Base-by-base conservation (phyloP, 2,888 invertebrate species). In the Dysmachus trigonus region DNA sequence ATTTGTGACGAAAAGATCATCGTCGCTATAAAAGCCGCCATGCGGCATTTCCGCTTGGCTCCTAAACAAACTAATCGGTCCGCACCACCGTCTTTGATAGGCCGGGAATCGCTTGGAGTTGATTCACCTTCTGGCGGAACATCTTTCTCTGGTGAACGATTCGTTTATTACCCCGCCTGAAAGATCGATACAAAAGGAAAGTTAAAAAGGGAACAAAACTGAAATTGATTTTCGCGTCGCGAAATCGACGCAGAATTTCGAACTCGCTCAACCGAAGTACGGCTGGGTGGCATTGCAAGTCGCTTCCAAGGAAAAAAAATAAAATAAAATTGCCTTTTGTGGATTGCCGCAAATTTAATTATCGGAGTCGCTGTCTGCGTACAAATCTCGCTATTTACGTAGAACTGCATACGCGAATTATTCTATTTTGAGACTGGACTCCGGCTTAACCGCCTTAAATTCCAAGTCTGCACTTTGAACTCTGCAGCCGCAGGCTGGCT, bases 11-110 rank as follows among this genome's bases (percentile, higher is more conserved):
- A 77, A 73, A n/a, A 76, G 79, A 79, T 79, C 79, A 31, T 47
- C 79, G 31, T 10, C 51, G 13, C 30, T 15, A 30, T 47, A 51
- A 51, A 79, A 79, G 79, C 15, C 47, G n/a, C 30, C 30, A 51
- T 47, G 27, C 79, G 47, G 79, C 51, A 51, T 79, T 79, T 79
- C 79, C 79, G 79, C 27, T 79, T 79, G 38, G 4, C n/a, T 41
- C 7, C 6, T 41, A 76, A 76, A 41, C 38, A 76, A 76, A 38
- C 38, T 31, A 27, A 31, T 62, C 62, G 62, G 22, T 10, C 4
- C 3, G 51, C 7, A n/a, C 62, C 7, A n/a, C 62, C 8, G 27
- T 27, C 27, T 62, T 62, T 62, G 62, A 62, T 62, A 62, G 8
- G 27, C 18, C 30, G 22, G 38, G 31, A 10, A 62, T 27, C 62